Base-by-base conservation (phyloP, 2,888 invertebrate species). In the Stenoptilia bipunctidactyla region DNA sequence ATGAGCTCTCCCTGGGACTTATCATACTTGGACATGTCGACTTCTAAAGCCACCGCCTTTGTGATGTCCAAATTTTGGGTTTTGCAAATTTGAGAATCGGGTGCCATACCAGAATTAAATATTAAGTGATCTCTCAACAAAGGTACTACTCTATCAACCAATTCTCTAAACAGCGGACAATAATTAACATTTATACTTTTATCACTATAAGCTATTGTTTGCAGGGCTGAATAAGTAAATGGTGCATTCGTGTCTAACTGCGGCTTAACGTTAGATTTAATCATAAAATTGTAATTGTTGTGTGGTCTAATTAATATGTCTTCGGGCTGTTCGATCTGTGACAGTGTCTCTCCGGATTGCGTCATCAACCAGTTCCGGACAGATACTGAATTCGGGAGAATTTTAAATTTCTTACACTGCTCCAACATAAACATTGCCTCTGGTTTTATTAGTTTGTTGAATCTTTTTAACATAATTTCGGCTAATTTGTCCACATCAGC, bases 221-320 rank as follows among this genome's bases (percentile, higher is more conserved):
- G 30, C 30, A 30, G n/a, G n/a, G 30, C 30, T 3, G 9, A n/a
- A 30, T 30, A 30, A n/a, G 3, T 10, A 9, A 9, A 30, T 4
- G 30, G 30, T 8, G 30, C 30, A 3, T n/a, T 30, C 6, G 12
- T 30, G 10, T 30, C 30, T 10, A 30, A 10, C 10, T 30, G 30
- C 4, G 30, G 30, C 12, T 30, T 30, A 30, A 30, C 30, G 9
- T n/a, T 12, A 12, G 30, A 30, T n/a, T 30, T 30, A 13, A 34
- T 15, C 33, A 34, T 37, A 27, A 14, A 37, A 14, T 27, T 36
- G 10, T 15, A 15, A 15, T 34, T 39, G 13, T 27, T 27, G 10
- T 20, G 13, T 1, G 14, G 10, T 8, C 5, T 39, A 15, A 13
- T 34, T n/a, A 34, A 33, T 2, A 34, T 27, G n/a, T 40, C 10